phyloP scores from a whole-genome alignment of 2,113 vertebrate genomes.

The Catharus bicknelli region DNA sequence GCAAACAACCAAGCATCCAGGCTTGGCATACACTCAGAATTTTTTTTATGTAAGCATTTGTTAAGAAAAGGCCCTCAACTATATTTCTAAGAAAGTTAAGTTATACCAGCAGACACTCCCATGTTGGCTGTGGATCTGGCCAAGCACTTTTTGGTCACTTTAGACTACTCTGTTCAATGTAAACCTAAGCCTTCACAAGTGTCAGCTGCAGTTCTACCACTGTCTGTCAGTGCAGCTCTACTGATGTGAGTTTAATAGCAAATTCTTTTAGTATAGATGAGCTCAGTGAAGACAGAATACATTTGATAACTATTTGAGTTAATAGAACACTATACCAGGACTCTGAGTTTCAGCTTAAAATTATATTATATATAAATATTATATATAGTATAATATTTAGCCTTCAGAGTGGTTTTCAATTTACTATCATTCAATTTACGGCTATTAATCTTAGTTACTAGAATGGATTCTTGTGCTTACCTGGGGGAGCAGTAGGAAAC shows the following conservation, averaged over 20 bases:
- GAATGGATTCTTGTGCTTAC: not conserved
- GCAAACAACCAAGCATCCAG: not conserved
- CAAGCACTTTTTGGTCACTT: not conserved
- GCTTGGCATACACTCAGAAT: not conserved
- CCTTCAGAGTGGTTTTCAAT: not conserved
- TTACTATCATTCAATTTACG: not conserved
- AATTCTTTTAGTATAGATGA: not conserved
- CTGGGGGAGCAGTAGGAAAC: not conserved
- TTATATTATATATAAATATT: not conserved
- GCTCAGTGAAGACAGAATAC: not conserved
- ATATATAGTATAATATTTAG: not conserved
- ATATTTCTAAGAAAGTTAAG: not conserved
- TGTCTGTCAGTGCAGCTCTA: not conserved
- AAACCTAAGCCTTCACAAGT: not conserved
- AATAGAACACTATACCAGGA: not conserved
- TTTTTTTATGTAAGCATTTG: not conserved
- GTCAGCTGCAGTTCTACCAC: not conserved
- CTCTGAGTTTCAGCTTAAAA: not conserved
- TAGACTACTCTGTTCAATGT: not conserved
- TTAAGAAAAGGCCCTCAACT: not conserved
- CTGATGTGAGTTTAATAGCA: accelerated
- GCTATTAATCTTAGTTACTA: not conserved
- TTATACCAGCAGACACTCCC: not conserved
- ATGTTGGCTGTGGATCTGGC: not conserved
- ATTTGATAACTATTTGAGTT: not conserved